These are phyloP conservation scores for Gymnothorax javanicus DNA, from an alignment of 2,797 vertebrate species.

Conservation along the genomic window DNA sequence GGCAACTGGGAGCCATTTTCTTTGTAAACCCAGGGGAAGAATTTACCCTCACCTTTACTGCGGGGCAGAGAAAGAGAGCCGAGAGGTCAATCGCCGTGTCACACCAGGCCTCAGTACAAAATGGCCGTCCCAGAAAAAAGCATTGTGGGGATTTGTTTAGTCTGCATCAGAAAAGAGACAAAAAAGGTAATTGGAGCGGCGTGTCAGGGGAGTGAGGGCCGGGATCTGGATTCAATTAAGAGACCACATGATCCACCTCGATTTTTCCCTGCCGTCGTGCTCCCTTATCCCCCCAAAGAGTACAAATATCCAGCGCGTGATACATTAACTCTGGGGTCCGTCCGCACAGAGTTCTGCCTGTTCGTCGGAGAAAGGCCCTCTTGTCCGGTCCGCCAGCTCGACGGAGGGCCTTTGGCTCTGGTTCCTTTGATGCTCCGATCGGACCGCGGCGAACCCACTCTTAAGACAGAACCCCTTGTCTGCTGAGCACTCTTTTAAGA, in stretches of 20 bases:
- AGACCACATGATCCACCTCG: slow-evolving; percentile 65
- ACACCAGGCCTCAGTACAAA: slow-evolving; percentile 17
- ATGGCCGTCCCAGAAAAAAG: slow-evolving; percentile 20
- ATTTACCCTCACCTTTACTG: background rate
- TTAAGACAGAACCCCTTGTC: slow-evolving; percentile 39
- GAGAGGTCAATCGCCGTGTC: slow-evolving; percentile 22
- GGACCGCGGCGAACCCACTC: slow-evolving; percentile 46
- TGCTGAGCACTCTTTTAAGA: slow-evolving; percentile 50
- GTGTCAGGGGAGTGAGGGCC: slow-evolving; percentile 40
- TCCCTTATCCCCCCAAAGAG: slow-evolving; percentile 52
- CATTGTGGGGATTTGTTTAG: slow-evolving; percentile 41
- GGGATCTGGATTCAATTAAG: slow-evolving; percentile 68
- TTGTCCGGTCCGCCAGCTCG: slow-evolving; percentile 67
- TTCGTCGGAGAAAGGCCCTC: slow-evolving; percentile 72
- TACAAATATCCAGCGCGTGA: slow-evolving; percentile 70
- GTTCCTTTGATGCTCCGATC: slow-evolving; percentile 64
- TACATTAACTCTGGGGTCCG: slow-evolving; percentile 63
- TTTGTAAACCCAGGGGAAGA: background rate
- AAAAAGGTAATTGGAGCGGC: slow-evolving; percentile 38
- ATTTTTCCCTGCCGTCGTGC: slow-evolving; percentile 35
- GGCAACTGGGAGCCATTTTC: background rate
- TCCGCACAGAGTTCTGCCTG: slow-evolving; percentile 73
- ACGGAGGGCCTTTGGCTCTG: slow-evolving; percentile 63
- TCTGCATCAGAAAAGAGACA: slow-evolving; percentile 30
- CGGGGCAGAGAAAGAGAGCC: background rate